Evolutionary conservation across 2,797 vertebrate genomes (phyloP).

Genomic region (Poliocrania exsul): DNA sequence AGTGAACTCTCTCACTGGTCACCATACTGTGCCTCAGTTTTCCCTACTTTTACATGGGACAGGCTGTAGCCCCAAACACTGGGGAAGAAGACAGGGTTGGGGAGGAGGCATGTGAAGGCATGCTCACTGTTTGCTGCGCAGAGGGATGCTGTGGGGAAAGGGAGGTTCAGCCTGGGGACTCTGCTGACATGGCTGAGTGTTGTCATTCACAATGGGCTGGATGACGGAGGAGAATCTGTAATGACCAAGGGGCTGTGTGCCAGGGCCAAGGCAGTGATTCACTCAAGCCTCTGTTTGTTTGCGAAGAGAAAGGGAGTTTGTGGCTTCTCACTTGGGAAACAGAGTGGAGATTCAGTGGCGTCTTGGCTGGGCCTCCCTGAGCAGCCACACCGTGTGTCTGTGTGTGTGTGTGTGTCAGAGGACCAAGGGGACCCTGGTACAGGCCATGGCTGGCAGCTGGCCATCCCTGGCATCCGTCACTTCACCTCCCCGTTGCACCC

Average conservation of each 20-base stretch:
- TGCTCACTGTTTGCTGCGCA: background rate
- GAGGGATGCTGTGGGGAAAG: background rate
- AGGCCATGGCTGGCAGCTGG: background rate
- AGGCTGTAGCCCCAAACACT: background rate
- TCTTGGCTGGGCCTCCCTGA: background rate
- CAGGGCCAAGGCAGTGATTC: slow-evolving; percentile 28
- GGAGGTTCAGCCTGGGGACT: background rate
- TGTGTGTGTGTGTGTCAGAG: background rate
- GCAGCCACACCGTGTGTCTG: background rate
- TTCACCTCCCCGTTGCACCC: background rate
- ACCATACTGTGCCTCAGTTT: background rate
- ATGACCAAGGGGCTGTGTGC: slow-evolving; percentile 57
- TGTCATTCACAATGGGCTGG: background rate
- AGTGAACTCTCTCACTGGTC: background rate
- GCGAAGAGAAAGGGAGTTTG: slow-evolving; percentile 77
- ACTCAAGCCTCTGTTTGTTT: slow-evolving; percentile 77
- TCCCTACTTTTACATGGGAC: rapidly evolving
- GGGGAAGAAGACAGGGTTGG: background rate
- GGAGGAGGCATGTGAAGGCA: background rate
- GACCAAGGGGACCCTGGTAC: slow-evolving; percentile 66
- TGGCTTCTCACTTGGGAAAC: slow-evolving; percentile 69
- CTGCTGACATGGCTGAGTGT: background rate
- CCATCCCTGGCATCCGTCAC: background rate
- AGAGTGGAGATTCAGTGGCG: slow-evolving; percentile 75
- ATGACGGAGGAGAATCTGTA: background rate